Evolutionary conservation across 2,888 invertebrate genomes (phyloP).

Genomic region (Drosophila meridiana): DNA sequence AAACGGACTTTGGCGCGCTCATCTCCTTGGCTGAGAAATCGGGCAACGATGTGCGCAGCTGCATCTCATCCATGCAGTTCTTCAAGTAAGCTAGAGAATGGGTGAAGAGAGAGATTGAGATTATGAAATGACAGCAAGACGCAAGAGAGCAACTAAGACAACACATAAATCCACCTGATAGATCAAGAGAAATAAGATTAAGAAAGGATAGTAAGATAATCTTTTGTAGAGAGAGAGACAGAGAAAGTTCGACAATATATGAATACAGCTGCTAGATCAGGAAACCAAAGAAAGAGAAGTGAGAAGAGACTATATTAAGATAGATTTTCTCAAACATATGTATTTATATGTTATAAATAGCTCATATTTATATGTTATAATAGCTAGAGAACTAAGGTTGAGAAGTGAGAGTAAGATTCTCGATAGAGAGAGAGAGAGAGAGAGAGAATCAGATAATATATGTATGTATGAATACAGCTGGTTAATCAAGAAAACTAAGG

Average conservation of each 20-base stretch:
- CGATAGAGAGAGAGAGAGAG: too few relatives aligned
- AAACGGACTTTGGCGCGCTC: conserved; percentile 89
- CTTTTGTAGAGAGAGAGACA: not conserved
- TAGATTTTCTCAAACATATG: too few relatives aligned
- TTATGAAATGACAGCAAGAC: too few relatives aligned
- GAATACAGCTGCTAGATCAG: not conserved
- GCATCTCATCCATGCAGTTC: conserved; percentile 95
- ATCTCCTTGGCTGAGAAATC: conserved; percentile 93
- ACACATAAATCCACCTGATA: not conserved
- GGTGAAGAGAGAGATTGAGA: not conserved
- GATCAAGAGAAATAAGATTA: not conserved
- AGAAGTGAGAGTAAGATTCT: too few relatives aligned
- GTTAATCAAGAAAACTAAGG: too few relatives aligned
- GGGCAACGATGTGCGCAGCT: conserved; percentile 95
- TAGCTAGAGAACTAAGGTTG: too few relatives aligned
- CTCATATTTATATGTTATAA: too few relatives aligned
- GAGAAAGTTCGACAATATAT: not conserved
- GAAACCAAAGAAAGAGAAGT: not conserved
- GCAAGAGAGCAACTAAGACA: not conserved
- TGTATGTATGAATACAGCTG: too few relatives aligned
- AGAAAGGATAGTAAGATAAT: not conserved
- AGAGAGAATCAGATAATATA: too few relatives aligned
- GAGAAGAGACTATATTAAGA: not conserved
- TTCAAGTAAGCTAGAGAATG: conserved; percentile 83
- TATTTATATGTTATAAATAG: too few relatives aligned